These are phyloP conservation scores for Chaenodraco wilsoni DNA, from an alignment of 2,797 vertebrate species.

Conservation along the genomic window DNA sequence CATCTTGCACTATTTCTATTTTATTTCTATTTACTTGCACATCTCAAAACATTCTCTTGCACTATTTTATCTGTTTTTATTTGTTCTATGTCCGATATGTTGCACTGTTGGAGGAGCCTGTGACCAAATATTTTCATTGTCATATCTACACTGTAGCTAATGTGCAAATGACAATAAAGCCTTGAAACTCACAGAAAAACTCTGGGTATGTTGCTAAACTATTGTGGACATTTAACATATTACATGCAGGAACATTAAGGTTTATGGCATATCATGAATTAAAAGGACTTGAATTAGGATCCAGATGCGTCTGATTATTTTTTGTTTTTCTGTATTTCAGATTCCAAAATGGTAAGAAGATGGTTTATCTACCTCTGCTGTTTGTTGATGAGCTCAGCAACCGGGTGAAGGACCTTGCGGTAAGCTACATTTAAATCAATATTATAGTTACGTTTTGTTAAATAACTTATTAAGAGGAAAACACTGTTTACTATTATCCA, in stretches of 20 bases:
- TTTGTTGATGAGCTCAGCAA: constrained; percentile 99
- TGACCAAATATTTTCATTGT: no score
- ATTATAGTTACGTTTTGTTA: constrained; percentile 5
- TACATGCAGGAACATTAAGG: neutral
- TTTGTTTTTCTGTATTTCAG: constrained; percentile 74
- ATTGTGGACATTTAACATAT: neutral
- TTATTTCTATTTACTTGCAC: no score
- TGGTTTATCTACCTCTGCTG: constrained; percentile 97
- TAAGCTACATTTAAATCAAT: constrained; percentile 42
- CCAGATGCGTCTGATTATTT: neutral
- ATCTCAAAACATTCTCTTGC: no score
- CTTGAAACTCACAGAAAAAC: neutral
- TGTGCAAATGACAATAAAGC: no score
- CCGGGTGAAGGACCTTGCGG: constrained; percentile 91
- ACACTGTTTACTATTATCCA: neutral
- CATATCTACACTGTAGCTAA: no score
- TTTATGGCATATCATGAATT: neutral
- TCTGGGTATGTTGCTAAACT: neutral
- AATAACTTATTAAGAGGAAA: neutral
- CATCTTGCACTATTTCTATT: no score
- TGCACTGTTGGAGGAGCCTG: no score
- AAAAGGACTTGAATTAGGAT: neutral
- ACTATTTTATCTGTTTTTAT: no score
- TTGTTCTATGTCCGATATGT: no score
- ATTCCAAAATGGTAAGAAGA: constrained; percentile 91